Evolutionary conservation across 2,888 invertebrate species (phyloP), one percentile per base, ranked within the genome.

Genomic region (Drosophila helvetica): DNA sequence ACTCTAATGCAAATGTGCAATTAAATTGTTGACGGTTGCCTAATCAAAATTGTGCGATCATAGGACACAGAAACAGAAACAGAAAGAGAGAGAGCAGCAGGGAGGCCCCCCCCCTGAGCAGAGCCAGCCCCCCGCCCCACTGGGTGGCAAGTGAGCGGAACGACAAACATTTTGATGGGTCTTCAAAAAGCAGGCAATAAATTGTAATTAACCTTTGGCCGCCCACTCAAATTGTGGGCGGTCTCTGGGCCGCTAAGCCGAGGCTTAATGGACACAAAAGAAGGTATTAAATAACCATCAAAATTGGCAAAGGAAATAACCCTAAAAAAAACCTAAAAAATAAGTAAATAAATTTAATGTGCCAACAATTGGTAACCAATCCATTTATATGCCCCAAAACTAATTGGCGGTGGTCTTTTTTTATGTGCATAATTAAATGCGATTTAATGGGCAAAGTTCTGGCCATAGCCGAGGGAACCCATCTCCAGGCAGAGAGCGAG

Each of bases 1-100:
- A 77, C 74, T 86, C 85, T 79, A 88, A 85, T 89, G 89, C 85
- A 85, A 85, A 85, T 89, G 80, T 88, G 86, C 89, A 85, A 85
- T 85, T 85, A 89, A 85, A 85, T 85, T 85, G 85, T 85, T 85
- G 85, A 78, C 77, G 81, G 81, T 73, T 75, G 86, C 84, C 83
- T 79, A 86, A 88, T 88, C 83, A 80, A 89, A 89, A 85, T 70
- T 79, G 88, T 87, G 76, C 88, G 80, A 88, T 85, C 84, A 75
- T 72, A 85, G 79, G 77, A 85, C 85, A 82, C 27, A 27, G 47
- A 17, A 17, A 22, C 19, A 38, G 18, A 12, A 12, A 27, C 27
- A 52, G 30, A 52, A 19, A 33, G 18, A 15, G 17, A 12, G 52
- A 52, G 56, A 56, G 47, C 47, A 43, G 42, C 27, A 63, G 27